Evolutionary conservation across 2,888 invertebrate species (phyloP), one percentile per base, ranked within the genome.

Genomic region (Lasioglossum malachurum): DNA sequence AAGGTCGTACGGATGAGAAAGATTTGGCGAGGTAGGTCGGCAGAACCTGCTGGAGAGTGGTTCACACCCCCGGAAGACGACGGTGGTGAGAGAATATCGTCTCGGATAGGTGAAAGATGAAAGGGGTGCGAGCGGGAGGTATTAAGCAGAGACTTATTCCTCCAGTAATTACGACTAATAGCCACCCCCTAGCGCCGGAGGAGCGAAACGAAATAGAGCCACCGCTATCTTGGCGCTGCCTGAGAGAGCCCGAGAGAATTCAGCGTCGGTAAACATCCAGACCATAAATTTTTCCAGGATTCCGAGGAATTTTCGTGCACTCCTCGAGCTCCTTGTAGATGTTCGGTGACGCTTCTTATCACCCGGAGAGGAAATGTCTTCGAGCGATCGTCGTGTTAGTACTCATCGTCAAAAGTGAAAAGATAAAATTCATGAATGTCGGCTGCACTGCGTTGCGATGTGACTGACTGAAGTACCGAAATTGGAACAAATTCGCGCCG

Each of bases 151-250:
- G 92, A 92, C 92, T 92, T 92, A 92, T 92, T 91, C 90, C 88
- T 80, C 87, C 85, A 83, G 92, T 92, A 92, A 92, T 92, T 92
- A 92, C 92, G 91, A 89, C 90, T 92, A 92, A 92, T 92, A 92
- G 91, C 90, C 81, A 78, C 69, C 87, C 75, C 76, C 69, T 76
- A 81, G 84, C 53, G 64, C 60, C 60, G 76, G 77, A 78, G 71
- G 76, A 75, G 49, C 23, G 83, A 77, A 77, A 80, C 84, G 67
- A 72, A 78, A 79, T 76, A 60, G 75, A 67, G 72, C 85, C 83
- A 46, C 78, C 78, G 60, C 77, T 76, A 78, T 83, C 79, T 74
- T 75, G 46, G 53, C 79, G 10, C 49, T 71, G 79, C 35, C 71
- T 46, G 78, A 41, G 75, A 75, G 72, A 75, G 77, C 79, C 83